These are phyloP conservation scores for Canis aureus DNA, from an alignment of 2,113 vertebrate species.

Conservation along the genomic window DNA sequence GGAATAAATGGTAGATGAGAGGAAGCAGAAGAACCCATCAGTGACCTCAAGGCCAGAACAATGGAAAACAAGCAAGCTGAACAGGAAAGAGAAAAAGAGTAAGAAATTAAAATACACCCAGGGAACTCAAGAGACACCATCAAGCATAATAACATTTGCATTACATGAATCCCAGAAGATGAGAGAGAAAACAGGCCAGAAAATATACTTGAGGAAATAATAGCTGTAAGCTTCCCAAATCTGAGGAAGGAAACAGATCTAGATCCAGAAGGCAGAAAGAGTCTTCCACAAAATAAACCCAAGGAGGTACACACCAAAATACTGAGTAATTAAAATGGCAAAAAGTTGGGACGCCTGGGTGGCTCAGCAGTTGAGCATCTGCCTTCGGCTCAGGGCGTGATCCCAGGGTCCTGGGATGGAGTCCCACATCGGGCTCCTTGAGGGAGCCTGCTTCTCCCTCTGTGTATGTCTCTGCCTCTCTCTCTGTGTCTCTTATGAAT, in stretches of 20 bases:
- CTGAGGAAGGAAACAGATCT: not conserved
- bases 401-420: too few relatives aligned
- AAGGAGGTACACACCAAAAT: not conserved
- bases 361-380: too few relatives aligned
- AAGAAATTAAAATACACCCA: not conserved
- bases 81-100: not conserved
- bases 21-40: not conserved
- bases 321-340: not conserved
- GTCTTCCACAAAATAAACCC: not conserved
- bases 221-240: not conserved
- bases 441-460: too few relatives aligned
- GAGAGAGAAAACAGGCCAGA: not conserved
- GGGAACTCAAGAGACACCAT: not conserved
- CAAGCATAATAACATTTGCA: too few relatives aligned
- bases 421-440: too few relatives aligned
- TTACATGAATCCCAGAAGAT: not conserved
- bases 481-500: too few relatives aligned
- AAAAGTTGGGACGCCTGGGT: not conserved
- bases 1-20: not conserved
- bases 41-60: not conserved
- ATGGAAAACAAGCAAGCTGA: not conserved
- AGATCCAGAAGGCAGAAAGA: not conserved
- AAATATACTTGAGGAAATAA: not conserved
- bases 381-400: too few relatives aligned
- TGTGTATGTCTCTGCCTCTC: too few relatives aligned